Evolutionary conservation across 2,113 vertebrate species (phyloP).

Genomic region (Nanger granti): DNA sequence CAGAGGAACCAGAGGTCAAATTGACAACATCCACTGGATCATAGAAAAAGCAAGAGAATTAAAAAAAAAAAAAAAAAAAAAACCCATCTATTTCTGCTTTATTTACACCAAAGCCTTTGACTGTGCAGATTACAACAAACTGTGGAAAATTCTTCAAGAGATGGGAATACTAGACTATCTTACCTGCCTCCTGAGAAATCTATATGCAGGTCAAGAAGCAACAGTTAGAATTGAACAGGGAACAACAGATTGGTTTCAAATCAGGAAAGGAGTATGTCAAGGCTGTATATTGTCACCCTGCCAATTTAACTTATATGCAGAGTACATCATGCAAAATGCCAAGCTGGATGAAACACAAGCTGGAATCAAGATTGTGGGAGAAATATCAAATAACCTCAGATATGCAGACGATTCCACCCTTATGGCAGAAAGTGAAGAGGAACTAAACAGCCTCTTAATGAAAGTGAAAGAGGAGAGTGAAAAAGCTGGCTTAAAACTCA

Average conservation of each 20-base stretch:
- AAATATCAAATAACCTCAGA: neutral
- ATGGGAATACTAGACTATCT: neutral
- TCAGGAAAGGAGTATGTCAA: neutral
- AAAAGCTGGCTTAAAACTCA: neutral
- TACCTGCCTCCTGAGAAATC: neutral
- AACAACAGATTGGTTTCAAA: neutral
- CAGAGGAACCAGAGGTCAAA: neutral
- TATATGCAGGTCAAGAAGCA: neutral
- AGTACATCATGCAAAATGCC: neutral
- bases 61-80: rapidly evolving
- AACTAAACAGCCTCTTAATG: neutral
- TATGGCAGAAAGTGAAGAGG: neutral
- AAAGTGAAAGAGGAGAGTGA: neutral
- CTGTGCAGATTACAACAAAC: neutral
- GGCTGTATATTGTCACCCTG: neutral
- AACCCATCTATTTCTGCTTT: neutral
- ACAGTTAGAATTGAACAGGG: neutral
- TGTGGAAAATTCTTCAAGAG: neutral
- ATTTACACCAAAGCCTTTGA: neutral
- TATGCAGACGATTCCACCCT: neutral
- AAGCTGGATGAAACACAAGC: neutral
- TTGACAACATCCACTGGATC: neutral
- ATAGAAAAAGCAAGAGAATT: neutral
- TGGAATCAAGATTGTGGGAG: neutral
- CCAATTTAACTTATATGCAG: neutral